phyloP scores from a whole-genome alignment of 1,140 invertebrate species.

The Physella acuta region DNA sequence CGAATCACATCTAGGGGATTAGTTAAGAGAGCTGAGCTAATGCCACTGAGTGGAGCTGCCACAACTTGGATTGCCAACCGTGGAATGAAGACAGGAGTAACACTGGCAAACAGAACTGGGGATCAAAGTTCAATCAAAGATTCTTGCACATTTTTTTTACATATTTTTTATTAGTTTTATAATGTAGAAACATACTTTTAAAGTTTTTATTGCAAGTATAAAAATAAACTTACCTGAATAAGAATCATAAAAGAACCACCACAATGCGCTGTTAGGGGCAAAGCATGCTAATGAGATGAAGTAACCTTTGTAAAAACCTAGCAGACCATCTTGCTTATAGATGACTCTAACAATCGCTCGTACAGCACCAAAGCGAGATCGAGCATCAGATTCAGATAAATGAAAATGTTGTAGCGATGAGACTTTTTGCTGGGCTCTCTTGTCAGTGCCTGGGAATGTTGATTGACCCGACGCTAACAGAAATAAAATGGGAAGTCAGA shows the following conservation, averaged over 20 bases:
- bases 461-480: too few relatives aligned
- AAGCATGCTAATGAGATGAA: constrained; percentile 87
- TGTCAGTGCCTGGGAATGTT: too few relatives aligned
- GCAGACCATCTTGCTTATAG: constrained; percentile 77
- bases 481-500: too few relatives aligned
- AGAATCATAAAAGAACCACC: constrained; percentile 94
- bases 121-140: too few relatives aligned
- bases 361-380: constrained; percentile 42
- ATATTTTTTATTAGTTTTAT: too few relatives aligned
- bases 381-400: constrained; percentile 36
- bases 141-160: too few relatives aligned
- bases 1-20: constrained; percentile 92
- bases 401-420: constrained; percentile 35
- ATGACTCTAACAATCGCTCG: constrained; percentile 69
- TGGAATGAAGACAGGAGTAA: constrained; percentile 69
- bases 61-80: constrained; percentile 84
- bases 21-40: constrained; percentile 89
- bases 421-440: constrained; percentile 29
- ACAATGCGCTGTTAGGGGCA: constrained; percentile 92
- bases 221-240: constrained; percentile 93
- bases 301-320: constrained; percentile 92
- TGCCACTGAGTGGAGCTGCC: constrained; percentile 85
- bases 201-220: too few relatives aligned
- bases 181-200: too few relatives aligned
- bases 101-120: constrained; percentile 30